Base-by-base conservation (phyloP, 2,113 vertebrate species). In the Chamaetylas fuelleborni region DNA sequence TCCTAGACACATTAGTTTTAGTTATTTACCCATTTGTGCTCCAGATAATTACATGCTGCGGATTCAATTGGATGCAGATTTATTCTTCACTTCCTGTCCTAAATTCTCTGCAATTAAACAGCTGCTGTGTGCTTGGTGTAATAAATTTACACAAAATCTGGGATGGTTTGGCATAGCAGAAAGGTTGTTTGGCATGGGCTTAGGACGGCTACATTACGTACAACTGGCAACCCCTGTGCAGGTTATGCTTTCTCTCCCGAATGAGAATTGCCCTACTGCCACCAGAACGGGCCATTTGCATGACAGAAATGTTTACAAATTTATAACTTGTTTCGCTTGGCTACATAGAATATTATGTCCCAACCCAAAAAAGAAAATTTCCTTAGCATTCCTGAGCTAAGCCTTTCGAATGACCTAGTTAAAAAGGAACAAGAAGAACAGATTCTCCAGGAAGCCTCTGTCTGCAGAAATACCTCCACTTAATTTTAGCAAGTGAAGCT, bases 21-120 rank as follows among this genome's bases (percentile, higher is more conserved):
- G 95, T 96, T 96, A 95, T 96, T 96, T 97, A 97, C 93, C 93
- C 94, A 97, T 97, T 97, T 95, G 94, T 97, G 93, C 95, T 96
- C 88, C 60, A 81, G 95, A 97, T 97, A 97, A 97, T 97, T 97
- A 96, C 90, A 96, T 58, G 90, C 94, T 96, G 93, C 3, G 2
- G 81, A 91, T 94, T 96, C 96, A 97, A 94, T 97, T 95, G 96
- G 91, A 97, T 96, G 95, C 95, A 97, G 96, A 97, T 97, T 97
- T 97, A 97, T 96, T 97, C 95, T 97, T 96, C 96, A 96, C 96
- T 96, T 97, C 95, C 96, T 97, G 94, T 97, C 94, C 95, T 97
- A 94, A 97, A 96, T 96, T 96, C 94, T 95, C 95, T 90, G 96
- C 94, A 96, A 96, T 96, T 97, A 96, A 97, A 95, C 95, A 97